Percentiles rank a stretch among this genome's conserved stretches.
Evolutionary conservation across 2,113 vertebrate species (phyloP).

Genomic region (Argyrosomus japonicus): DNA sequence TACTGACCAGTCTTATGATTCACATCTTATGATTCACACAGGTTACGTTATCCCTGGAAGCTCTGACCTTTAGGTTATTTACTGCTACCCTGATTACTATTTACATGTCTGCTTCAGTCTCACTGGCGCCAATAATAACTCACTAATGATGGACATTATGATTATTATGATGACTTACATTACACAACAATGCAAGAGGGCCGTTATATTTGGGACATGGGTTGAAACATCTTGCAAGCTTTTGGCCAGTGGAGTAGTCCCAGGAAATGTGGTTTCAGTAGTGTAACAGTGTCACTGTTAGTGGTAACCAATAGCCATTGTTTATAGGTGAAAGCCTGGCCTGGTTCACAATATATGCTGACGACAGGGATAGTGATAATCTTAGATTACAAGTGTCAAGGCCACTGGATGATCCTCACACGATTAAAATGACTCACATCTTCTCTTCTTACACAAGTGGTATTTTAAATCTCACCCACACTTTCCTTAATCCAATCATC

Average conservation of each 20-base stretch:
- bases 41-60: slow-evolving; percentile 38
- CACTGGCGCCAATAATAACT: slow-evolving; percentile 20
- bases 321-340: slow-evolving; percentile 36
- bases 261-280: neutral
- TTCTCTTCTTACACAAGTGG: slow-evolving; percentile 23
- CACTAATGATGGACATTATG: neutral
- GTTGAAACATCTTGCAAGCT: neutral
- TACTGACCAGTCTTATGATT: slow-evolving; percentile 39
- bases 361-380: slow-evolving; percentile 75
- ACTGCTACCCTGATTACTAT: slow-evolving; percentile 40
- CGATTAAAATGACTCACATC: slow-evolving; percentile 58
- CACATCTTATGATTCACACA: slow-evolving; percentile 12
- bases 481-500: neutral
- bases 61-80: slow-evolving; percentile 44
- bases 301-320: neutral
- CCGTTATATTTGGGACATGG: slow-evolving; percentile 10
- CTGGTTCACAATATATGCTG: slow-evolving; percentile 67
- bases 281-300: neutral
- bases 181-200: neutral
- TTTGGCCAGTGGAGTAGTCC: neutral
- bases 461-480: slow-evolving; percentile 5
- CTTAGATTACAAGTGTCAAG: slow-evolving; percentile 77
- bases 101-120: slow-evolving; percentile 23
- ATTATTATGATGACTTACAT: neutral
- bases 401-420: slow-evolving; percentile 64